These are phyloP conservation scores for Gymnogyps californianus DNA, from an alignment of 2,113 vertebrate genomes.

Conservation along the genomic window DNA sequence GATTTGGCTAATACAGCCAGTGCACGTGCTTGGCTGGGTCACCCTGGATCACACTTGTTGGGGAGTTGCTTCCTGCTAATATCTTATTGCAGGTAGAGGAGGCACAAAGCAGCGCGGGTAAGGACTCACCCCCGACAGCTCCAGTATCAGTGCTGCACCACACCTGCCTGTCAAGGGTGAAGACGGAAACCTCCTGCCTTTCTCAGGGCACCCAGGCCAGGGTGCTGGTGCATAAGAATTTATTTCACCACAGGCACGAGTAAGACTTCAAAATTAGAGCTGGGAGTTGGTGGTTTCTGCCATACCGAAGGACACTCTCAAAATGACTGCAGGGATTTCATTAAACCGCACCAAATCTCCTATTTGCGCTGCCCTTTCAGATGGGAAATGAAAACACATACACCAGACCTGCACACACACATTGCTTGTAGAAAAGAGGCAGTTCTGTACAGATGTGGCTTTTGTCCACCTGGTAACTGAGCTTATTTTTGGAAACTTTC, in stretches of 20 bases:
- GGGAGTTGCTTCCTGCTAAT: not conserved
- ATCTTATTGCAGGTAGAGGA: not conserved
- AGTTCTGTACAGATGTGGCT: not conserved
- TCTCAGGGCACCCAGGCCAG: not conserved
- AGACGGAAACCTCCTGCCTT: not conserved
- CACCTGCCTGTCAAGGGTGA: too few species aligned
- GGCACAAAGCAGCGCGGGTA: not conserved
- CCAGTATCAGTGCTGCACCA: not conserved
- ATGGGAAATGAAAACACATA: not conserved
- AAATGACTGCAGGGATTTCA: not conserved
- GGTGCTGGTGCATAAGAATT: not conserved
- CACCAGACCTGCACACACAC: fast-evolving
- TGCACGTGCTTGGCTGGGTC: not conserved
- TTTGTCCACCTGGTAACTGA: not conserved
- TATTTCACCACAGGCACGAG: not conserved
- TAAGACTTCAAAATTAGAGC: not conserved
- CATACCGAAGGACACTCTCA: not conserved
- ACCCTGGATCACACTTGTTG: not conserved
- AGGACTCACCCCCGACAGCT: not conserved
- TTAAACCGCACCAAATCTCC: not conserved
- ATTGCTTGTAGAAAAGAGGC: not conserved
- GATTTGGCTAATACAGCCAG: not conserved
- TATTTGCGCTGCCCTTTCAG: not conserved
- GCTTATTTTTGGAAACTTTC: not conserved
- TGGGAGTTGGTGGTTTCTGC: not conserved